Evolutionary conservation across 2,113 vertebrate species (phyloP).

Genomic region (Xiphorhynchus elegans): DNA sequence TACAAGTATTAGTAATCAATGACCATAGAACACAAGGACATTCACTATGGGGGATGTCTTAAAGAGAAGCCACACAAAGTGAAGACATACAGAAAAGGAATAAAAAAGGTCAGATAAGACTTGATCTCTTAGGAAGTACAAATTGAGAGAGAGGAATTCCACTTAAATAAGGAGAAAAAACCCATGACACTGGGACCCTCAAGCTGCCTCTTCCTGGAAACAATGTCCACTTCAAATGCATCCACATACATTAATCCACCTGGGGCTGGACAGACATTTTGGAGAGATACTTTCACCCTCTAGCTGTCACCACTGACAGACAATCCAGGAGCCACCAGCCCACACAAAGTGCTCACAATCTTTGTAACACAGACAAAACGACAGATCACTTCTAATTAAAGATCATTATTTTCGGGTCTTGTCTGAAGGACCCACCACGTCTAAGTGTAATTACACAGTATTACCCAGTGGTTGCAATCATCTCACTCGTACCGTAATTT

Average conservation of each 20-base stretch:
- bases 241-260: neutral
- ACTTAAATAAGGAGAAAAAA: neutral
- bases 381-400: conserved; percentile 2
- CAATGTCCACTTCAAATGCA: neutral
- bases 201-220: neutral
- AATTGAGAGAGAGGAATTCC: neutral
- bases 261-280: neutral
- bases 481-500: neutral
- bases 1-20: neutral
- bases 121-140: neutral
- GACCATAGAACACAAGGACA: neutral
- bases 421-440: neutral
- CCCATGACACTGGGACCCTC: neutral
- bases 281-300: neutral
- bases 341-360: neutral
- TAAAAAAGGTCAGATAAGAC: neutral
- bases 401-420: neutral
- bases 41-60: neutral
- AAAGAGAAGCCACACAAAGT: neutral
- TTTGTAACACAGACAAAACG: neutral
- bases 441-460: neutral
- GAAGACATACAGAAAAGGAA: neutral
- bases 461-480: neutral
- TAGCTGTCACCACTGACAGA: neutral
- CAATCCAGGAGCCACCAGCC: neutral